These are phyloP conservation scores for Xiphorhynchus erythropygius DNA, from an alignment of 2,797 vertebrate genomes.

Conservation along the genomic window DNA sequence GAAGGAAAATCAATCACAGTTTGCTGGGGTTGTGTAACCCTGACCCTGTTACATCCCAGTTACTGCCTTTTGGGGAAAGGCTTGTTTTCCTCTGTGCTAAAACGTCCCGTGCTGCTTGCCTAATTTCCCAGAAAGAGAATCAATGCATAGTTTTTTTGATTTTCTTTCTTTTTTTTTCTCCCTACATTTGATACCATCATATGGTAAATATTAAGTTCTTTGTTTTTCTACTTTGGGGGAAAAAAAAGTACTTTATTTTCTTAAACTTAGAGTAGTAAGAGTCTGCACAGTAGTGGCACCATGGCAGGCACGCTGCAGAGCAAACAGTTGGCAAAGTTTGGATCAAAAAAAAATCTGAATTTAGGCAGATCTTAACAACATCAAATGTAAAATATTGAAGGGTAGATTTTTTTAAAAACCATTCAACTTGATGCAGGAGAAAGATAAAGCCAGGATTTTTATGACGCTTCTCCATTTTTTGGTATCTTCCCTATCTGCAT, in stretches of 20 bases:
- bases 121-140: not conserved
- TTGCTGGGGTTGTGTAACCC: not conserved
- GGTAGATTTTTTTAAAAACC: not conserved
- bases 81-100: not conserved
- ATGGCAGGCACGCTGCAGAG: not conserved
- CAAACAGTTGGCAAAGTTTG: not conserved
- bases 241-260: not conserved
- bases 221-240: not conserved
- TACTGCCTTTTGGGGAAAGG: not conserved
- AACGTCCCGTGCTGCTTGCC: not conserved
- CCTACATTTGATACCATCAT: not conserved
- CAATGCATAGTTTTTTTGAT: not conserved
- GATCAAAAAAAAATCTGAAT: not conserved
- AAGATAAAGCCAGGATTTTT: not conserved
- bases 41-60: not conserved
- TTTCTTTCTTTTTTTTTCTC: too few relatives aligned
- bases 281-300: fast-evolving
- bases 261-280: not conserved
- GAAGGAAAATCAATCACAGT: not conserved
- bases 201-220: slow-evolving; percentile 16
- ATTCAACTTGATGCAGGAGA: not conserved
- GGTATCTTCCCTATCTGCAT: not conserved
- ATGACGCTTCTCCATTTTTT: not conserved
- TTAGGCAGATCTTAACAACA: not conserved
- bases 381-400: not conserved